These are phyloP conservation scores for Lissonota sp. DNA, from an alignment of 2,888 invertebrate species.

Conservation along the genomic window DNA sequence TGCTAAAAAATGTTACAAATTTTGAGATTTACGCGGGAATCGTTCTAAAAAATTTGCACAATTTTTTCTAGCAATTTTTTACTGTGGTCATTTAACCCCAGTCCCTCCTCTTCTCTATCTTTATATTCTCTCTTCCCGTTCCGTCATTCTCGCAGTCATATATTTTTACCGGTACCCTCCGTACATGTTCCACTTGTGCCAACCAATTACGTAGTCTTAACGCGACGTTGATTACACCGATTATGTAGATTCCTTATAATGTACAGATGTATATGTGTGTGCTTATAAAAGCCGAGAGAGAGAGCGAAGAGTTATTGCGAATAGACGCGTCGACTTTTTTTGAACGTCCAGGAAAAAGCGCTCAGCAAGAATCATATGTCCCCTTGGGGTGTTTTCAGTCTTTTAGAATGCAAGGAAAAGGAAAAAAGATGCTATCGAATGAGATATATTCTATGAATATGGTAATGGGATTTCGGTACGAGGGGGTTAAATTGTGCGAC, in stretches of 20 bases:
- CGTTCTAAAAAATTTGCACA: conserved; percentile 25
- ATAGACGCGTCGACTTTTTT: no score
- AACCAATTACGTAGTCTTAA: conserved; percentile 59
- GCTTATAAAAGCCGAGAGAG: conserved; percentile 36
- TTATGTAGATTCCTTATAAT: conserved; percentile 59
- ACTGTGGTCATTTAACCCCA: conserved; percentile 19
- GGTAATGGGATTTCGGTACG: conserved; percentile 71
- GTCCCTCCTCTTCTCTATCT: conserved; percentile 3
- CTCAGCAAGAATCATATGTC: no score
- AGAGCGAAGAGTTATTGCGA: no score
- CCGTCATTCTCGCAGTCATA: neutral
- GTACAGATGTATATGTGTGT: conserved; percentile 40
- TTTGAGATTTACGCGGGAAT: no score
- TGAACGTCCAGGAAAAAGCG: no score
- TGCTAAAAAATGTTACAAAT: no score
- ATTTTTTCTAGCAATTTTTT: conserved; percentile 42
- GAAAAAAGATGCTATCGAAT: conserved; percentile 4
- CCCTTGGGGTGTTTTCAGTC: no score
- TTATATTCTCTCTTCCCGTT: neutral
- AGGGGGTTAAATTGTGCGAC: conserved; percentile 65
- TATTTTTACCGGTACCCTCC: conserved; percentile 4
- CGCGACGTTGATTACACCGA: conserved; percentile 63
- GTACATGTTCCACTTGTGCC: conserved; percentile 36
- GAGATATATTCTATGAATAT: conserved; percentile 72
- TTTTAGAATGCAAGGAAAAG: neutral